Conservation (phyloP, 37 sponge, comb jelly and placozoan genomes). For the Chondrilla cf. caribensis region DNA sequence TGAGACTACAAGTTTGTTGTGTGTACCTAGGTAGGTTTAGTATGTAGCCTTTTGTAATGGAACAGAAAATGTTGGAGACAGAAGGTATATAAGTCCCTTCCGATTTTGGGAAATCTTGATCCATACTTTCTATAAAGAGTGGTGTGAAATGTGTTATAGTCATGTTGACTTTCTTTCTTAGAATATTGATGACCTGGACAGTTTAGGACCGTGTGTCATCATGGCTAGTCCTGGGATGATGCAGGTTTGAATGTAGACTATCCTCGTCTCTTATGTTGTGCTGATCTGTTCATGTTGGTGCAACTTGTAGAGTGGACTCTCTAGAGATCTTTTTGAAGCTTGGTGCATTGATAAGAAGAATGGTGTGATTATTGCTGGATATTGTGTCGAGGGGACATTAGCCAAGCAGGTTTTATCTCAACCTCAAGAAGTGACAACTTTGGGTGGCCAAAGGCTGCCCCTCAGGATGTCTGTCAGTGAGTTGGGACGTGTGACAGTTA, state of each 20-base stretch:
- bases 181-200: slow-evolving; percentile 94
- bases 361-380: slow-evolving; percentile 95
- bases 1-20: no score
- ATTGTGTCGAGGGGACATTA: slow-evolving; percentile 98
- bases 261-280: background rate
- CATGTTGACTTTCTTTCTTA: slow-evolving; percentile 4
- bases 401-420: slow-evolving; percentile 92
- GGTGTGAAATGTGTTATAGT: no score
- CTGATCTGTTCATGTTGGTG: background rate
- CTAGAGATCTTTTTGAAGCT: slow-evolving; percentile 92
- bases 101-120: no score
- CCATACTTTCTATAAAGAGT: no score
- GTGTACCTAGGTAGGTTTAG: no score
- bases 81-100: no score
- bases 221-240: slow-evolving; percentile 99
- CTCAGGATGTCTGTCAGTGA: slow-evolving; percentile 84
- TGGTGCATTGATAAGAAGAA: slow-evolving; percentile 98
- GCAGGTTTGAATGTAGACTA: slow-evolving; percentile 52
- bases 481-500: slow-evolving; percentile 7
- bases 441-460: slow-evolving; percentile 86
- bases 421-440: slow-evolving; percentile 88
- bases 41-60: no score
- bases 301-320: slow-evolving; percentile 80
- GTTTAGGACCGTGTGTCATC: slow-evolving; percentile 96
- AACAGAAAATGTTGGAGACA: no score